Evolutionary conservation across 2,797 vertebrate species (phyloP).

Genomic region (Danio albolineatus): DNA sequence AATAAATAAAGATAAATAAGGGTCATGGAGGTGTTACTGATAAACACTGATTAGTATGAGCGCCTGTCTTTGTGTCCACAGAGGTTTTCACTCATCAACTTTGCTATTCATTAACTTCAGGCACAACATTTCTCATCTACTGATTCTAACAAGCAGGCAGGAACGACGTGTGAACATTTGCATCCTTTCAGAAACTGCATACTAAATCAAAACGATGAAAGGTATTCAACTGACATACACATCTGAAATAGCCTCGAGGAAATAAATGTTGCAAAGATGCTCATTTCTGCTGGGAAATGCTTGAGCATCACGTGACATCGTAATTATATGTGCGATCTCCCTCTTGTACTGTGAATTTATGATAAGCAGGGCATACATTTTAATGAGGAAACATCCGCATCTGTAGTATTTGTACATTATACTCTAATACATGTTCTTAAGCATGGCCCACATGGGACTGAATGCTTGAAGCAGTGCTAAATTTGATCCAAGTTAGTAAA

Average conservation of each 20-base stretch:
- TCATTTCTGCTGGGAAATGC: slow-evolving; percentile 36
- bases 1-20: slow-evolving; percentile 39
- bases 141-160: slow-evolving; percentile 13
- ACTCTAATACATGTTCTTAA: neutral
- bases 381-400: slow-evolving; percentile 23
- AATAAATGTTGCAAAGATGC: slow-evolving; percentile 36
- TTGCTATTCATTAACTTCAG: neutral
- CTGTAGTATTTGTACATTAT: slow-evolving; percentile 29
- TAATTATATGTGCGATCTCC: slow-evolving; percentile 38
- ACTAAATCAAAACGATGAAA: neutral
- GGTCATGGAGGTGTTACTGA: slow-evolving; percentile 46
- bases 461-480: slow-evolving; percentile 21
- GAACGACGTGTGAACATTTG: neutral
- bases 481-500: slow-evolving; percentile 14
- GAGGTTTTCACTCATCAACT: neutral
- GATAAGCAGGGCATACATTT: neutral
- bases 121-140: neutral
- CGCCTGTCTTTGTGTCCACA: neutral
- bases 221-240: slow-evolving; percentile 1
- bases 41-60: slow-evolving; percentile 17
- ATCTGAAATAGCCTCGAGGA: slow-evolving; percentile 7
- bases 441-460: neutral
- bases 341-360: slow-evolving; percentile 23
- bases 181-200: neutral
- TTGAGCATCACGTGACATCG: slow-evolving; percentile 8